Evolutionary conservation across 2,113 vertebrate species (phyloP), one percentile per base, ranked within the genome.

Genomic region (Embiotoca jacksoni): DNA sequence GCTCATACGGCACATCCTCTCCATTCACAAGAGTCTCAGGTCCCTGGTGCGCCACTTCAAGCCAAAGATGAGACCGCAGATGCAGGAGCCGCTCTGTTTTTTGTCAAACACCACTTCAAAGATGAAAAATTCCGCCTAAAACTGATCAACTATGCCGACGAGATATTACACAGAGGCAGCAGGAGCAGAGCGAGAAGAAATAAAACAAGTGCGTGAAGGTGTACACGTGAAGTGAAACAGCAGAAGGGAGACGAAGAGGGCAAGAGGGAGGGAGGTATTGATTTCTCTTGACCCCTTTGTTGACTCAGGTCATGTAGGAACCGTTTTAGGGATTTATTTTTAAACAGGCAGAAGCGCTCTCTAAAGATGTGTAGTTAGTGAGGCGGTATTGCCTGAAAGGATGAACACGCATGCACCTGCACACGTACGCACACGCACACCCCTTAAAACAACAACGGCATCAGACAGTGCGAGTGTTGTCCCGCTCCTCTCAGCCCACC

Each of bases 241-340:
- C 89, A 87, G 82, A 83, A 82, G 80, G 74, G 83, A 89, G 75
- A 69, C 83, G 72, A 75, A 60, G 86, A 81, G 81, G 62, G 75
- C 74, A 76, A 76, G 84, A 83, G 87, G 83, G 86, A 92, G 84
- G 83, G 83, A 81, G 79, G 83, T 93, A 95, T 95, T 95, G 94
- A 95, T 94, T 90, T 90, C 77, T 86, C 64, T 82, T 95, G 93
- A 95, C 93, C 94, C 88, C 90, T 93, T 91, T 92, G 88, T 93
- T 92, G 87, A 90, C 91, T 90, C 82, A 93, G 94, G 94, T 95
- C 93, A 93, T 73, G 74, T 81, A 90, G 90, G 69, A 93, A 88
- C 91, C 88, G 80, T 94, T 94, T 94, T 87, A 89, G 79, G 78
- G 86, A 82, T 93, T 92, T 93, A 92, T 93, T 92, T 93, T 94